Evolutionary conservation across 92 coral and sea anemone species (phyloP), one percentile per base, ranked within the genome.

Genomic region (Metridium senile): DNA sequence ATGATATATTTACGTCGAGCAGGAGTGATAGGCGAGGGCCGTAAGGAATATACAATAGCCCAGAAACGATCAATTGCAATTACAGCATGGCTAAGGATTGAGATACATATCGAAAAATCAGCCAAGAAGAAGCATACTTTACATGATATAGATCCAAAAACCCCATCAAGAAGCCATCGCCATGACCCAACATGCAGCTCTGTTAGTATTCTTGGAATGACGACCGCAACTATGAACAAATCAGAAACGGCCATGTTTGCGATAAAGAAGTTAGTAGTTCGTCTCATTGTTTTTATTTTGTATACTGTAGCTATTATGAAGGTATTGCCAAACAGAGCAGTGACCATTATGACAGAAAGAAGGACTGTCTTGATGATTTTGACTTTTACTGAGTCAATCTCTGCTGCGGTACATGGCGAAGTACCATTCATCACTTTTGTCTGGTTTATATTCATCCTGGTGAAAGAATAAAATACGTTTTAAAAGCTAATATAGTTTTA

Each of bases 221-320:
- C 43, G 1, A 66, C 65, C 2, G 67, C 17, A 19, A 32, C 81
- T 47, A 74, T 74, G 13, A 66, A 29, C 22, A 81, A 62, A n/a
- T 81, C 85, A 0, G 85, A 81, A 31, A 51, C 72, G 27, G 85
- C 74, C 85, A 81, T 81, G 62, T 75, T 81, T 17, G 74, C 76
- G 26, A 81, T 81, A 32, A 81, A 56, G 17, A 81, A 33, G 81
- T 81, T 81, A 1, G 77, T 81, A 11, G 62, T 74, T 17, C 74
- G 49, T 26, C 81, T 70, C 68, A 81, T 11, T 16, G 22, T 81
- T 28, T 51, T 46, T 39, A 51, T 81, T 39, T 71, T 74, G 68
- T 64, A 66, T 39, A 81, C 54, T 21, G 74, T 71, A 33, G 58
- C 64, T 2, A 81, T 33, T 0, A 81, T 30, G 17, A 74, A 54